Percentiles rank a stretch among this genome's conserved stretches.
These are phyloP conservation scores for Leptopilina drosophilae DNA, from an alignment of 2,888 invertebrate genomes.

Conservation along the genomic window DNA sequence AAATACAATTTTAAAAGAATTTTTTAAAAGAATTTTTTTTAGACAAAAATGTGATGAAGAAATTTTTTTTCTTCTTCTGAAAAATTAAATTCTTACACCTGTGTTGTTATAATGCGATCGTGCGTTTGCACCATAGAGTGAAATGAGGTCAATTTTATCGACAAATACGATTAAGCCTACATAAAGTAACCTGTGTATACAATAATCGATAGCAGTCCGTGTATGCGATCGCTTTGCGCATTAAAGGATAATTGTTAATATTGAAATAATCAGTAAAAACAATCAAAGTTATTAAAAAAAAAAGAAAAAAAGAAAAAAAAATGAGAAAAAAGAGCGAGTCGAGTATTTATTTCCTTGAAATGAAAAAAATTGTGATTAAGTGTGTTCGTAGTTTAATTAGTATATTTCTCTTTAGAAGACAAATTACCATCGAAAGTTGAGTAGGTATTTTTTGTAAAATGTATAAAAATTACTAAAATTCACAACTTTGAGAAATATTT, in stretches of 20 bases:
- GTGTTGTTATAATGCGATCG: conserved; percentile 20
- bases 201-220: conserved; percentile 41
- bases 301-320: not conserved
- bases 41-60: no score
- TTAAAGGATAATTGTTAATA: conserved; percentile 28
- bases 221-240: conserved; percentile 23
- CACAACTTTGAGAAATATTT: conserved; percentile 25
- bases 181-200: conserved; percentile 43
- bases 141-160: conserved; percentile 64
- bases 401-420: conserved; percentile 20
- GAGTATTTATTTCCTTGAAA: conserved; percentile 22
- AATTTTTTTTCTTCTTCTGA: not conserved
- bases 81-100: not conserved
- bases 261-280: conserved; percentile 15
- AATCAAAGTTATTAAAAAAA: not conserved
- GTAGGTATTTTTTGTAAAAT: not conserved
- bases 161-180: conserved; percentile 63
- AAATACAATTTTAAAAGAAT: no score
- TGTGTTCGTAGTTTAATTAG: conserved; percentile 40
- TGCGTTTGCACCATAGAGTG: conserved; percentile 41
- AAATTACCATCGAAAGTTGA: conserved; percentile 29
- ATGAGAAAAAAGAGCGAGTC: conserved; percentile 33
- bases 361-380: conserved; percentile 36
- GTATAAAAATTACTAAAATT: not conserved
- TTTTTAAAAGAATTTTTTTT: no score